Conservation (phyloP, 2,888 invertebrate genomes). For the Endotricha flammealis region DNA sequence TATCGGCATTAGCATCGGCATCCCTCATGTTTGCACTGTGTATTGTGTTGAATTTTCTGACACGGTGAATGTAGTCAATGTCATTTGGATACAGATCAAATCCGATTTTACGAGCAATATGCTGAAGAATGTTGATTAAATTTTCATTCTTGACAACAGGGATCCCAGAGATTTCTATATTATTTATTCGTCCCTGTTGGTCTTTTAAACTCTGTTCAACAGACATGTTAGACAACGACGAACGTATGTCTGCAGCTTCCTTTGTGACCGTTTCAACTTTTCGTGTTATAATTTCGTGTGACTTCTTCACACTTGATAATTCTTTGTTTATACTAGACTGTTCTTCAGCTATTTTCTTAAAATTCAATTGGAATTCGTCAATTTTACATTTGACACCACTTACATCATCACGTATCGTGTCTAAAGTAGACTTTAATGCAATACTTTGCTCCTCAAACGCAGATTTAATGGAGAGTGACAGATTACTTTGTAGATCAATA, state of each 20-base stretch:
- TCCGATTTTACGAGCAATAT: too few species aligned
- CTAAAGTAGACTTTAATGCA: background rate
- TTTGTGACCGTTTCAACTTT: background rate
- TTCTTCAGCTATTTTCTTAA: background rate
- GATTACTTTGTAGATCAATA: constrained; percentile 1
- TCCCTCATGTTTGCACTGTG: too few species aligned
- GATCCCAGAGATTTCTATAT: too few species aligned
- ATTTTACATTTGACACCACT: background rate
- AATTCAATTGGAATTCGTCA: background rate
- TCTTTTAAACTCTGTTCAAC: constrained; percentile 3
- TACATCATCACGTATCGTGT: background rate
- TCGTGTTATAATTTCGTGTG: background rate
- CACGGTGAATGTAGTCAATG: too few species aligned
- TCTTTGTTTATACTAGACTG: background rate
- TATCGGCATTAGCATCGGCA: too few species aligned
- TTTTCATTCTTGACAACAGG: too few species aligned
- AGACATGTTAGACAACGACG: background rate
- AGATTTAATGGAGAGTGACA: background rate
- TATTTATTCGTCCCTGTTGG: constrained; percentile 10
- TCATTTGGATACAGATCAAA: too few species aligned
- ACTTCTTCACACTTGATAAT: background rate
- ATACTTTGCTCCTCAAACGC: too few species aligned
- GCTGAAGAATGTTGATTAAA: too few species aligned
- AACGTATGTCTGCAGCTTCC: background rate
- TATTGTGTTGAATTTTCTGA: too few species aligned